Percentiles rank a stretch among this genome's conserved stretches.
Evolutionary conservation across 1,140 invertebrate species (phyloP).

Genomic region (Sycophila sp.): DNA sequence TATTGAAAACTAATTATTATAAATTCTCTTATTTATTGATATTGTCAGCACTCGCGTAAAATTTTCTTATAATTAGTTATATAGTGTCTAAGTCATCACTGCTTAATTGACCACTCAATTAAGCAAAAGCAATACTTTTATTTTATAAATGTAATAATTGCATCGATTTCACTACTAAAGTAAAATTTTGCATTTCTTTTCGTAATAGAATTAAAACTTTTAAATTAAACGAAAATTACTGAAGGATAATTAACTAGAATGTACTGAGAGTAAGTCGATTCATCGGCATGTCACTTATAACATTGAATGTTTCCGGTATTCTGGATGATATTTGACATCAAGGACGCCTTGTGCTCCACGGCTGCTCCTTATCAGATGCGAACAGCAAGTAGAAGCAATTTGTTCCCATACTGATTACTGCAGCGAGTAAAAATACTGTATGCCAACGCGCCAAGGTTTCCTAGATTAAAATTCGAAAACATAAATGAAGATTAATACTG

Average conservation of each 20-base stretch:
- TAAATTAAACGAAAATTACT: not conserved
- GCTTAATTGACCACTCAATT: slow-evolving; percentile 20
- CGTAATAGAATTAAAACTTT: slow-evolving; percentile 2
- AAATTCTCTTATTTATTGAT: slow-evolving; percentile 1
- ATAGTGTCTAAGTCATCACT: slow-evolving; percentile 19
- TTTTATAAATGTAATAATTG: slow-evolving; percentile 9
- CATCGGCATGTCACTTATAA: slow-evolving; percentile 48
- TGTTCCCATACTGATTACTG: slow-evolving; percentile 79
- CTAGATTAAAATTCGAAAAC: slow-evolving; percentile 65
- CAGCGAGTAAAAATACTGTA: slow-evolving; percentile 87
- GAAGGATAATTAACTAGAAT: slow-evolving; percentile 52
- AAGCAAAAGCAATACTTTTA: slow-evolving; percentile 23
- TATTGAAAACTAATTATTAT: too few species aligned
- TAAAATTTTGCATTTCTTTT: not conserved
- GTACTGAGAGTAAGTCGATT: slow-evolving; percentile 55
- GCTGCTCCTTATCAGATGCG: slow-evolving; percentile 83
- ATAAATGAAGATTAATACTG: not conserved
- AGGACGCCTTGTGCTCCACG: slow-evolving; percentile 71
- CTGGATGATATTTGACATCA: slow-evolving; percentile 58
- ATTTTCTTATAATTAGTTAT: slow-evolving; percentile 26
- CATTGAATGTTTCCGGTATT: slow-evolving; percentile 44
- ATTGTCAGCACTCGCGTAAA: slow-evolving; percentile 31
- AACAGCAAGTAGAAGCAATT: slow-evolving; percentile 86
- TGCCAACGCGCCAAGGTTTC: slow-evolving; percentile 87
- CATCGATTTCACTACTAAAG: slow-evolving; percentile 10